These are phyloP conservation scores for Neelides folsomi DNA, from an alignment of 2,888 invertebrate species.

Conservation along the genomic window DNA sequence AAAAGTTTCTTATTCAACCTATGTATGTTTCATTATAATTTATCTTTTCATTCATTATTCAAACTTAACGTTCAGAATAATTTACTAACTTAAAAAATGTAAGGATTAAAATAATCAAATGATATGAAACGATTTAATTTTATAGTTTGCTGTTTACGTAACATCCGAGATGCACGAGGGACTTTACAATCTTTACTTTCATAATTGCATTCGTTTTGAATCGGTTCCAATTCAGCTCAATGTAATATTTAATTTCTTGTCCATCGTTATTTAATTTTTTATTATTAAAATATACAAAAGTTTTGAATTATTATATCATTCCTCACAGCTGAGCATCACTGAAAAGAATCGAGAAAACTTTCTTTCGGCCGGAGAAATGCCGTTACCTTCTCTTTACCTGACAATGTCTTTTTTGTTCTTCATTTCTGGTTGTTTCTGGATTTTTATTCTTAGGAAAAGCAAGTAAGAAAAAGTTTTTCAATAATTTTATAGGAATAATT, in stretches of 20 bases:
- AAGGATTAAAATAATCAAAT: slow-evolving; percentile 1
- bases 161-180: slow-evolving; percentile 68
- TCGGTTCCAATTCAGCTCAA: slow-evolving; percentile 49
- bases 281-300: too few species aligned
- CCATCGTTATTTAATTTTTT: neutral
- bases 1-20: slow-evolving; percentile 15
- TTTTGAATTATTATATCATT: slow-evolving; percentile 3
- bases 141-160: slow-evolving; percentile 64
- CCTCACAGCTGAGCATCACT: slow-evolving; percentile 62
- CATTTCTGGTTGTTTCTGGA: slow-evolving; percentile 81
- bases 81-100: neutral
- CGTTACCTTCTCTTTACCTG: slow-evolving; percentile 79
- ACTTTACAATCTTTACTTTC: slow-evolving; percentile 85
- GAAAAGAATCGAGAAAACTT: slow-evolving; percentile 66
- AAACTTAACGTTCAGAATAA: neutral
- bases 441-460: slow-evolving; percentile 69
- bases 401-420: slow-evolving; percentile 82
- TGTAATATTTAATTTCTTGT: slow-evolving; percentile 42
- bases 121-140: slow-evolving; percentile 24
- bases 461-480: slow-evolving; percentile 44
- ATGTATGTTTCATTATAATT: slow-evolving; percentile 8
- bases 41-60: neutral
- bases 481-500: too few species aligned
- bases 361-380: slow-evolving; percentile 92
- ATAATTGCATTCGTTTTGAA: slow-evolving; percentile 68